A percentile compares a stretch with the other conserved stretches of the same genome.
Evolutionary conservation across 2,113 vertebrate species (phyloP).

Genomic region (Chaetorhynchus papuensis): DNA sequence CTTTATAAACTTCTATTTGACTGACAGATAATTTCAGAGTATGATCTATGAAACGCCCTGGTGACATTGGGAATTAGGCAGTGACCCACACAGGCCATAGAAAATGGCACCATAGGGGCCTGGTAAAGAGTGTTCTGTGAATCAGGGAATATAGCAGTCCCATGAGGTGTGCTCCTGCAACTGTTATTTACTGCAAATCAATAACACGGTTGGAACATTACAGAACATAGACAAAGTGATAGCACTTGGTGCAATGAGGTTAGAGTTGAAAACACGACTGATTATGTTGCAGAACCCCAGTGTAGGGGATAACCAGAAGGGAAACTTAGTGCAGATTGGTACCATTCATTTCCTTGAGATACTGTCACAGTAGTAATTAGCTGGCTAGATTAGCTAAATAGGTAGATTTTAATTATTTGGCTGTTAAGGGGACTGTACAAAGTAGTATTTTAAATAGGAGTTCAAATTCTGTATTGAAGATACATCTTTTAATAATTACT

Average conservation of each 20-base stretch:
- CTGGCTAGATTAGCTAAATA: not conserved
- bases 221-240: not conserved
- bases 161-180: not conserved
- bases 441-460: not conserved
- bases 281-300: not conserved
- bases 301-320: not conserved
- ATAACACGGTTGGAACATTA: not conserved
- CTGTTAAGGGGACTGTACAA: not conserved
- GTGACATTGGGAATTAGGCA: not conserved
- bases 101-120: not conserved
- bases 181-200: not conserved
- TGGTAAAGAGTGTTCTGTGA: not conserved
- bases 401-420: not conserved
- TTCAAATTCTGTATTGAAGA: not conserved
- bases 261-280: not conserved
- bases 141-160: not conserved
- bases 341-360: not conserved
- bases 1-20: not conserved
- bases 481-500: not conserved
- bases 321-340: not conserved
- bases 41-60: not conserved
- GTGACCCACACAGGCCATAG: not conserved
- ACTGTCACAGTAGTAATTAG: not conserved
- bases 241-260: not conserved
- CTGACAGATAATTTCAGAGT: not conserved